phyloP scores from a whole-genome alignment of 2,797 vertebrate species.

The Artibeus jamaicensis region DNA sequence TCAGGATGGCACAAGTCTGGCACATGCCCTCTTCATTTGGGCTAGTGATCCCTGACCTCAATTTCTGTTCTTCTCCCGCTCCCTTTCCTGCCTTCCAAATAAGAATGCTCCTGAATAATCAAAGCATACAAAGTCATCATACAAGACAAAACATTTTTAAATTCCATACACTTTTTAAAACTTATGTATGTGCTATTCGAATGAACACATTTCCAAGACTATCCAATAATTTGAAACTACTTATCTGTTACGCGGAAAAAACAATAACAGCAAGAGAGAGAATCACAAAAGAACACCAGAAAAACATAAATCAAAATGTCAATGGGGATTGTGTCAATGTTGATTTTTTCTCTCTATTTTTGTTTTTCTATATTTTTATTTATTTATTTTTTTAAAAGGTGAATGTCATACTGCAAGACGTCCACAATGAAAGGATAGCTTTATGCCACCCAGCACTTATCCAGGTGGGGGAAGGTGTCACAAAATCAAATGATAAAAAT shows the following conservation, averaged over 20 bases:
- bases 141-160: slow-evolving; percentile 9
- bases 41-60: neutral
- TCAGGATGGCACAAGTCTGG: neutral
- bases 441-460: neutral
- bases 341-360: neutral
- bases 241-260: neutral
- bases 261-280: neutral
- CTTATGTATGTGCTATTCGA: neutral
- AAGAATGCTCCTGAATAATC: neutral
- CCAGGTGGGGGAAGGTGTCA: slow-evolving; percentile 19
- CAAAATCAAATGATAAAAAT: slow-evolving; percentile 29
- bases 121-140: neutral
- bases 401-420: neutral
- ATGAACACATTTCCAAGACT: neutral
- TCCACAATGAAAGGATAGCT: neutral
- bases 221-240: neutral
- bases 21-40: neutral
- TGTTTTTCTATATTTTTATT: neutral
- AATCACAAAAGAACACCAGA: neutral
- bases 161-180: neutral
- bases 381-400: neutral
- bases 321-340: neutral
- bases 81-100: neutral
- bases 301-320: neutral
- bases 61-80: neutral